Base-by-base conservation (phyloP, 2,113 vertebrate species). In the Trogon melanurus region DNA sequence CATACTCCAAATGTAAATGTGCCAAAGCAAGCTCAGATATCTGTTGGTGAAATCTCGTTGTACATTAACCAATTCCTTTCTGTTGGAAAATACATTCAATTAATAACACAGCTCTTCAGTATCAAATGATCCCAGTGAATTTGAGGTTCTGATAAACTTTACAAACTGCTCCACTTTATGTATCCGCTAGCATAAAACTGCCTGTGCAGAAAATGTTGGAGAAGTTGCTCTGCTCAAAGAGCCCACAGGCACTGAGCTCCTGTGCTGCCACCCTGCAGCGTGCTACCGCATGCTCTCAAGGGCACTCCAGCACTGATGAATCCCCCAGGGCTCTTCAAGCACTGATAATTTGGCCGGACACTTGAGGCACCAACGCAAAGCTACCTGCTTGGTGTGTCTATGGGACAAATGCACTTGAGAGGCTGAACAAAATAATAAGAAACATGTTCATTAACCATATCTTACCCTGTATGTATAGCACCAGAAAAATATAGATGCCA, bases 261-360 rank as follows among this genome's bases (percentile, higher is more conserved):
- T 0, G 1, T 1, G 1, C n/a, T 4, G 7, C 80, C 5, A 2
- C 48, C 67, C 32, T 41, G 69, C 17, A 1, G 69, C 18, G 1
- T 0, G 0, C 32, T 89, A 19, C 67, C 48, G 44, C 5, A 1
- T 3, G 27, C 64, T 93, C 47, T 96, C 71, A 91, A 89, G 73
- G 88, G 72, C 82, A 88, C 95, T 96, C 88, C 75, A 93, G 29
- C 34, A 48, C 88, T 96, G 95, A 96, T 96, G 94, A 96, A 82
- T 85, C 93, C 94, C 82, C 81, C 60, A 78, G 67, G 64, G 34
- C 82, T 93, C 82, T 90, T 93, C 75, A 78, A 83, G 72, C 44
- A 67, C 79, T 64, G 38, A 74, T 90, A 93, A 93, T 96, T 95
- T 94, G 34, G 72, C 82, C 69, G 65, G 83, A 41, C 75, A 91